A percentile compares a stretch with the other conserved stretches of the same genome.
phyloP scores from a whole-genome alignment of 2,797 vertebrate genomes.

The Simalia tracyae region DNA sequence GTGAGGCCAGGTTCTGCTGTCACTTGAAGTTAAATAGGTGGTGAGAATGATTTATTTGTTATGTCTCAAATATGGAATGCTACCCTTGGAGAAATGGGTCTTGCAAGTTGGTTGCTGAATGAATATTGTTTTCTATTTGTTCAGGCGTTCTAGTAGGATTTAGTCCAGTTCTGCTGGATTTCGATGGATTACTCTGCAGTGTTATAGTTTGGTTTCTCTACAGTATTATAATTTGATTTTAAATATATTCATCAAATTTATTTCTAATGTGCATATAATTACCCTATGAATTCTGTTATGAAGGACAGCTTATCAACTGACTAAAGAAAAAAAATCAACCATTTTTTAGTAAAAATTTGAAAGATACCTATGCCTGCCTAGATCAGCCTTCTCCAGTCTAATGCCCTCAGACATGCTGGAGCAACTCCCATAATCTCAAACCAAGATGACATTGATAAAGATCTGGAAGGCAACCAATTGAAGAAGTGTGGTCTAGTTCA shows the following conservation, averaged over 20 bases:
- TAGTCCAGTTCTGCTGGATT: neutral
- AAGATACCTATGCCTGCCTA: no score
- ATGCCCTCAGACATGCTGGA: neutral
- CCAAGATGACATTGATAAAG: neutral
- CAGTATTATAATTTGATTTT: neutral
- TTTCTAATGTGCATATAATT: neutral
- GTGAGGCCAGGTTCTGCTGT: neutral
- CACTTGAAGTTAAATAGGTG: neutral
- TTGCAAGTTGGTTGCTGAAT: neutral
- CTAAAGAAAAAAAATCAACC: neutral
- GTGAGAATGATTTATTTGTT: neutral
- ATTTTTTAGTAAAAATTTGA: neutral
- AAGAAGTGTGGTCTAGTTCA: neutral
- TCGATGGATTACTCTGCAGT: neutral
- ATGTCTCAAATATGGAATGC: neutral
- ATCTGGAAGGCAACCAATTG: neutral
- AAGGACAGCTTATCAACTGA: neutral
- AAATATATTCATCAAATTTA: neutral
- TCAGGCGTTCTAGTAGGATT: neutral
- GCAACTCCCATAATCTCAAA: neutral
- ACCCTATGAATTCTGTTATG: neutral
- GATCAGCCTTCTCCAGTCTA: neutral
- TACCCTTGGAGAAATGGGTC: neutral
- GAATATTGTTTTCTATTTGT: neutral
- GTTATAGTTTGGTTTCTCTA: neutral